These are phyloP conservation scores for Scophthalmus maximus DNA, from an alignment of 2,113 vertebrate species.

Conservation along the genomic window DNA sequence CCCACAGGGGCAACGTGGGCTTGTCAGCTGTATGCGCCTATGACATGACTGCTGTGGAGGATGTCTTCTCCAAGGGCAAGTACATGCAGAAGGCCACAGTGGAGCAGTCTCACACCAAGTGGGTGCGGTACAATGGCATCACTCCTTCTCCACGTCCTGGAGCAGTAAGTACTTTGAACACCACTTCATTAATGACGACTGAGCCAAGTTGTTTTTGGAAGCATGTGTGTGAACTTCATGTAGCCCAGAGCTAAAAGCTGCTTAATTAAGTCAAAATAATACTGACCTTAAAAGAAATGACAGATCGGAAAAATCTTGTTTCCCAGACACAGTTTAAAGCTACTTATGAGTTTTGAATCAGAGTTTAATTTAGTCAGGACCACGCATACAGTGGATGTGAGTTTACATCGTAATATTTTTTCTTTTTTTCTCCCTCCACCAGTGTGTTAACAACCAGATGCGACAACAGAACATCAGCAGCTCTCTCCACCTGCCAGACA, in stretches of 20 bases:
- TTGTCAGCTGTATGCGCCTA: constrained; percentile 95
- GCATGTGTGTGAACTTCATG: not conserved
- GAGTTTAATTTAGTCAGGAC: too few relatives aligned
- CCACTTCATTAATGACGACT: not conserved
- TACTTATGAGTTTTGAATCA: too few relatives aligned
- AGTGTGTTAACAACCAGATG: constrained; percentile 91
- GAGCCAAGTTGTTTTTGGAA: not conserved
- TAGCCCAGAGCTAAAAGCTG: not conserved
- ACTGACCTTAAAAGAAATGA: not conserved
- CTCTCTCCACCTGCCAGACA: constrained; percentile 93
- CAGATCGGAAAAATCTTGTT: too few relatives aligned
- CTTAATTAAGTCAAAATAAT: not conserved
- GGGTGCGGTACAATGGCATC: constrained; percentile 92
- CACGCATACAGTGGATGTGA: not conserved
- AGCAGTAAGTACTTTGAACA: constrained; percentile 84
- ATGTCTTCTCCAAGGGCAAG: constrained; percentile 93
- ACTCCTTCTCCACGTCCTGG: constrained; percentile 92
- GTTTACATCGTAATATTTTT: not conserved
- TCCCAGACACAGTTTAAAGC: too few relatives aligned
- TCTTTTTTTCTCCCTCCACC: constrained; percentile 4
- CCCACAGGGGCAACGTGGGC: constrained; percentile 91
- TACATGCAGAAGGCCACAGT: constrained; percentile 98
- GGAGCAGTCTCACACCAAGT: constrained; percentile 95
- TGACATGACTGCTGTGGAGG: constrained; percentile 87
- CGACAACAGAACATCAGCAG: constrained; percentile 88